Base-by-base conservation (phyloP, 53 echinoderm and acorn worm species). In the Glandiceps talaboti region DNA sequence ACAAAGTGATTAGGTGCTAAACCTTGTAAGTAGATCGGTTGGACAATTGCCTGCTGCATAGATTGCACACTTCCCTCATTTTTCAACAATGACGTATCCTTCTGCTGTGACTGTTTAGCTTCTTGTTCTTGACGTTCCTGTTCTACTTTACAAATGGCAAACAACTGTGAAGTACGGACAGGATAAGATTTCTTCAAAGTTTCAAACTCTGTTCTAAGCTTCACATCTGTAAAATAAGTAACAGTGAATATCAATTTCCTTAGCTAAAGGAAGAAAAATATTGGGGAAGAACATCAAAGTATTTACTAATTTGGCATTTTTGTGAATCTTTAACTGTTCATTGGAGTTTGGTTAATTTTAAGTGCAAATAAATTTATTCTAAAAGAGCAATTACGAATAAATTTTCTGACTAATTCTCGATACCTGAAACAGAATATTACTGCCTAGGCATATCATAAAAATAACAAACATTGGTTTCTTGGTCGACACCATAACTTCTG, bases 181-280 rank as follows among this genome's bases (percentile, higher is more conserved):
- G 6, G 64, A 45, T 20, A 12, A 45, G 64, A 45, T 45, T 76
- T 83, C 0, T 87, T 89, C 32, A 99, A 82, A 27, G 86, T 88
- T 64, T 87, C 91, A 82, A 99, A 94, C 75, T 93, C 99, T 73
- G 85, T 78, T n/a, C 86, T 82, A 76, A 99, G 93, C 28, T 91
- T 84, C 26, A 77, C 84, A 79, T 89, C 87, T 85, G 85, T 26
- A 32, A 31, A 32, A 30, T 1, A 77, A 30, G 20, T 29, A 25
- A 77, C 27, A 28, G 27, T 6, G 1, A n/a, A 27, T 14, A 75
- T 75, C 76, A 45, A n/a, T n/a, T n/a, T n/a, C n/a, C n/a, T n/a
- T n/a, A n/a, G n/a, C n/a, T n/a, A n/a, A n/a, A n/a, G n/a, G n/a
- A n/a, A n/a, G n/a, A n/a, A n/a, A n/a, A n/a, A n/a, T n/a, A n/a